A percentile compares a stretch with the other conserved stretches of the same genome.
Evolutionary conservation across 2,113 vertebrate genomes (phyloP).

Genomic region (Pseudopodoces humilis): DNA sequence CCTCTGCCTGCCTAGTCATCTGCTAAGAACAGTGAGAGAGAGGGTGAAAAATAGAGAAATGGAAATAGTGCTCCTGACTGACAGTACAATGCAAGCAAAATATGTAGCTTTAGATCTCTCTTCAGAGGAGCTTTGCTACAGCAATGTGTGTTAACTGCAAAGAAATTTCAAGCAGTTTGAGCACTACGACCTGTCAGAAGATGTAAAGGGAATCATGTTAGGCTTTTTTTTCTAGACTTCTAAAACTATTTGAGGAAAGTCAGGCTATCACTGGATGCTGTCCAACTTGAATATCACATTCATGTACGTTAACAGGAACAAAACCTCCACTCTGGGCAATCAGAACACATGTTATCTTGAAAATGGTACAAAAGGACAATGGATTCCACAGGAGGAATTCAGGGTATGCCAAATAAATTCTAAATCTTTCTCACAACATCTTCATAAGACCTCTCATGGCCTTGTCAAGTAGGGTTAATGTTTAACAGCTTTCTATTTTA

Average conservation of each 20-base stretch:
- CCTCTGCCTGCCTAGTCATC: slow-evolving; percentile 2
- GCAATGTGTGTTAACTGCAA: background rate
- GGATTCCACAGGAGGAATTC: slow-evolving; percentile 4
- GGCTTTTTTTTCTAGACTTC: background rate
- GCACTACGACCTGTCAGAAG: slow-evolving; percentile 18
- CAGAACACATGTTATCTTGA: background rate
- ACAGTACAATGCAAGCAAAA: slow-evolving; percentile 46
- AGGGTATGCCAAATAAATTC: background rate
- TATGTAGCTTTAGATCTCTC: slow-evolving; percentile 44
- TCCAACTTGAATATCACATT: slow-evolving; percentile 12
- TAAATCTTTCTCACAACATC: background rate
- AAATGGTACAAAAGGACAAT: slow-evolving; percentile 20
- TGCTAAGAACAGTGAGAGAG: background rate
- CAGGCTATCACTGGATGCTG: slow-evolving; percentile 8
- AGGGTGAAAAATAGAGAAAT: background rate
- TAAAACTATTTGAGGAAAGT: slow-evolving; percentile 25
- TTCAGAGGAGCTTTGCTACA: slow-evolving; percentile 23
- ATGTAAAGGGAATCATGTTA: background rate
- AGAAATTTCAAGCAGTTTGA: slow-evolving; percentile 37
- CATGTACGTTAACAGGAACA: background rate
- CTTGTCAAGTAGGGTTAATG: slow-evolving; percentile 49
- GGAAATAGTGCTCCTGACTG: slow-evolving; percentile 44
- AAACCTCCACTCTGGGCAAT: background rate
- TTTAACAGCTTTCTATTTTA: slow-evolving; percentile 30
- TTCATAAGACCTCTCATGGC: background rate